Base-by-base conservation (phyloP, 2,113 vertebrate species). In the Pelodiscus sinensis region DNA sequence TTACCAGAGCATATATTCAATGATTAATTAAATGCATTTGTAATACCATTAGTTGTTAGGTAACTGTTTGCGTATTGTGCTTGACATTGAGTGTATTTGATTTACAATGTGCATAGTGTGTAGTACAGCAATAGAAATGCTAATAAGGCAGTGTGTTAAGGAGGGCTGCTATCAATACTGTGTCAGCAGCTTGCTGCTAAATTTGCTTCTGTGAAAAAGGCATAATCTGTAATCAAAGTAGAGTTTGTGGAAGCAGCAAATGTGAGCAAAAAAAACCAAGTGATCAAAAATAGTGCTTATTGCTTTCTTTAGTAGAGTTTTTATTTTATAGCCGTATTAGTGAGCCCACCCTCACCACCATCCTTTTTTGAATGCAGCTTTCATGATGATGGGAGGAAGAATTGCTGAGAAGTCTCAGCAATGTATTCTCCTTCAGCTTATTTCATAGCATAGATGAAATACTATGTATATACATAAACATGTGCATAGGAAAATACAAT, bases 11-110 rank as follows among this genome's bases (percentile, higher is more conserved):
- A 91, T 95, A 91, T 95, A 96, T 96, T 96, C 91, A 81, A 50
- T 86, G 95, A 97, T 97, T 84, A 98, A 94, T 96, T 91, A 85
- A 97, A 77, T 96, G 94, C 94, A 15, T 97, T 95, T 95, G 94
- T 97, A 97, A 95, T 93, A 38, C 92, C 93, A 54, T 90, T 78
- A 90, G 94, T 81, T 96, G 96, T 96, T 92, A 95, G 97, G 90
- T 84, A 96, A 96, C 95, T 95, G 90, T 94, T 96, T 92, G 96
- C 93, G 95, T 90, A 93, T 93, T 97, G 89, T 84, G 86, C 93
- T 14, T 93, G 95, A 96, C 94, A 81, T 60, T 8, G 91, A 88
- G 88, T 25, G 83, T 65, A 2, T 93, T 89, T 93, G 97, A 95
- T 97, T 97, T 90, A 87, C 87, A 84, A 25, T 4, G 90, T 52